Evolutionary conservation across 2,888 invertebrate genomes (phyloP).

Genomic region (Sinodicranocentrus sp.): DNA sequence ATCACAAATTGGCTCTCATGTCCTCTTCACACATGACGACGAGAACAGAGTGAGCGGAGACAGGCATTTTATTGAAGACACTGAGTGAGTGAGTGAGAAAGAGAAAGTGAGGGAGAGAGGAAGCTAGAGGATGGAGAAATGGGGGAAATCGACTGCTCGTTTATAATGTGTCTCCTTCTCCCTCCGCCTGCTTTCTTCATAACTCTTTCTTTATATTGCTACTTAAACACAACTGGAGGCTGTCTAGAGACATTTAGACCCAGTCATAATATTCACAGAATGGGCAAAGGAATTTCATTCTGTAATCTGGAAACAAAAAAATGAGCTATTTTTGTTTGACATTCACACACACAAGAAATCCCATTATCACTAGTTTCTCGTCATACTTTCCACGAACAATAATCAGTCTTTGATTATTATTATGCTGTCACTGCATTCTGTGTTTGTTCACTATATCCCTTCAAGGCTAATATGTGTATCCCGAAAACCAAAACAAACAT

Average conservation of each 20-base stretch:
- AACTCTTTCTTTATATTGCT: slow-evolving; percentile 37
- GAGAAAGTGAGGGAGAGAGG: background rate
- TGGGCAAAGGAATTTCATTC: background rate
- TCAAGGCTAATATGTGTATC: background rate
- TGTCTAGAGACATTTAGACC: background rate
- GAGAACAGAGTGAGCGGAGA: slow-evolving; percentile 32
- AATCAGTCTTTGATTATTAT: slow-evolving; percentile 1
- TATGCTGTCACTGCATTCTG: background rate
- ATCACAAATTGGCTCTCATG: slow-evolving; percentile 60
- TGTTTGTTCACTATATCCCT: background rate
- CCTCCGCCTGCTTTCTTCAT: slow-evolving; percentile 36
- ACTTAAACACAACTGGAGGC: slow-evolving; percentile 27
- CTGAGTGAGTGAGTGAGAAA: slow-evolving; percentile 30
- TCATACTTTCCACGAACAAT: background rate
- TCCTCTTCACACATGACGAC: slow-evolving; percentile 56
- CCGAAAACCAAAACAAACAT: slow-evolving; percentile 2
- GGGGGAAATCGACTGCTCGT: slow-evolving; percentile 40
- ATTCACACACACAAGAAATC: background rate
- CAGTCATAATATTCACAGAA: slow-evolving; percentile 21
- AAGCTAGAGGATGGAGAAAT: background rate
- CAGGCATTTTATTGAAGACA: slow-evolving; percentile 40
- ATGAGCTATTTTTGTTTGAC: background rate
- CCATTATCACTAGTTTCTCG: slow-evolving; percentile 6
- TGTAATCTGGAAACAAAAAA: background rate
- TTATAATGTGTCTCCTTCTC: slow-evolving; percentile 34